Evolutionary conservation across 2,113 vertebrate genomes (phyloP).

Genomic region (Pangasianodon hypophthalmus): DNA sequence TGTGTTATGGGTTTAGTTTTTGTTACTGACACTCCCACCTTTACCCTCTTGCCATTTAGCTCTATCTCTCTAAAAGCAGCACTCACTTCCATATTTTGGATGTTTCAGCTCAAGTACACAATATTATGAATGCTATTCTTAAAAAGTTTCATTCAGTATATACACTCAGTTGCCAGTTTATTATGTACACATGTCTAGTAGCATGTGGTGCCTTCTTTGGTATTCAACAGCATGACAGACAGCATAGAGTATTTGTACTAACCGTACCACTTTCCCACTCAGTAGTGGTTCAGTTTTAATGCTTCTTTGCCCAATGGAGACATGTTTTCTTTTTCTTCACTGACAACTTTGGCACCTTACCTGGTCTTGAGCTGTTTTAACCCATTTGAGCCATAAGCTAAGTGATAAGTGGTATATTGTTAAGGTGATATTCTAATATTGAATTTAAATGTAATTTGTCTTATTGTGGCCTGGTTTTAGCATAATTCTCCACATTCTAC

Average conservation of each 20-base stretch:
- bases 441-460: not conserved
- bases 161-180: not conserved
- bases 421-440: too few species aligned
- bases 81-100: not conserved
- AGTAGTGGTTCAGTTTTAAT: not conserved
- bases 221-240: not conserved
- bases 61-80: not conserved
- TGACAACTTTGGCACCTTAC: not conserved
- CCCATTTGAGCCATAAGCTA: not conserved
- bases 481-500: not conserved
- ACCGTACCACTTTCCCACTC: not conserved
- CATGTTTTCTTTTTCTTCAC: not conserved
- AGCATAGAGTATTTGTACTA: not conserved
- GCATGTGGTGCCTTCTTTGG: not conserved
- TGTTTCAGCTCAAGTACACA: not conserved
- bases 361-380: not conserved
- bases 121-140: not conserved
- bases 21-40: conserved; percentile 21
- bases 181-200: not conserved
- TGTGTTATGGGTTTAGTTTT: not conserved
- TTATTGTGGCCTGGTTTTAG: not conserved
- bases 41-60: conserved; percentile 27
- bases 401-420: not conserved
- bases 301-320: not conserved
- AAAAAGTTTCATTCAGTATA: not conserved